Evolutionary conservation across 2,113 vertebrate species (phyloP), one percentile per base, ranked within the genome.

Genomic region (Heteronetta atricapilla): DNA sequence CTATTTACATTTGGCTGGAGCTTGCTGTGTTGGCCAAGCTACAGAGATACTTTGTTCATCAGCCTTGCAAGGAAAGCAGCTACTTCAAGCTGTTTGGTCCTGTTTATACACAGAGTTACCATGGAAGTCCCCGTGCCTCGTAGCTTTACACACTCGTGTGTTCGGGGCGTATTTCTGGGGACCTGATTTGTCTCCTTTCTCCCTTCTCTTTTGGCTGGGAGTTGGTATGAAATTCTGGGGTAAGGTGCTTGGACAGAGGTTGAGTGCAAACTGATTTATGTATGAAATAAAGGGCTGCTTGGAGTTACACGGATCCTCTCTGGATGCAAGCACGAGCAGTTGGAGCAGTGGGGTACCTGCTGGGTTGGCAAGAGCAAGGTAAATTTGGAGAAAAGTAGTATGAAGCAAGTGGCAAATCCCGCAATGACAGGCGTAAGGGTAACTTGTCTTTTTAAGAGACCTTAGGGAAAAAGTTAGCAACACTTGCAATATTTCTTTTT

Each of bases 1-100:
- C 93, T 96, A 88, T 97, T 94, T 95, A 92, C 86, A 74, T 95
- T 97, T 97, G 95, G 91, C 95, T 96, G 91, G 82, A 89, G 93
- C 93, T 96, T 20, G 90, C 94, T 88, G 88, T 10, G 76, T 48
- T 97, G 97, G 95, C 97, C 94, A 88, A 84, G 94, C 80, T 95
- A 96, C 90, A 96, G 94, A 95, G 94, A 85, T 88, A 94, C 91
- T 96, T 86, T 97, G 93, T 95, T 95, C 93, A 79, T 63, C 1
- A 1, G 86, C 63, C 93, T 93, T 56, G 96, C 77, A 48, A 91
- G 88, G 86, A 94, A 88, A 90, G 95, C 91, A 94, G 93, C 94
- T 95, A 89, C 93, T 96, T 96, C 86, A 95, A 95, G 91, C 91
- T 94, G 88, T 96, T 96, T 81, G 74, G 90, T 68, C 7, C 67